Base-by-base conservation (phyloP, 2,797 vertebrate genomes). In the Harpagifer antarcticus region DNA sequence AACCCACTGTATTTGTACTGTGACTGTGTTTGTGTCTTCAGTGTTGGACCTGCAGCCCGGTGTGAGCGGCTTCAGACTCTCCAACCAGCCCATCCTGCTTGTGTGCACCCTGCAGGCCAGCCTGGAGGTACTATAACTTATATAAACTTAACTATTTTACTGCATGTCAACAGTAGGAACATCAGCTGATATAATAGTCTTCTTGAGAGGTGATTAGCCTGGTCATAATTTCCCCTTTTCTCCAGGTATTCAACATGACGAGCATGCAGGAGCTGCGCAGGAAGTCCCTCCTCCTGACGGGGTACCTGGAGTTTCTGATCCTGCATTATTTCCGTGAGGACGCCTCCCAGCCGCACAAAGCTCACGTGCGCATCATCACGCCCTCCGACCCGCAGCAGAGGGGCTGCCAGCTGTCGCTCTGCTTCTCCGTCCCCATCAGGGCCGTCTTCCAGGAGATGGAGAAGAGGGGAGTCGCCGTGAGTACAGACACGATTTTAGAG, bases 71-170 rank as follows among this genome's bases (percentile, higher is more conserved):
- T 99, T 96, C 91, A 94, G 97, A 66, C 91, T 99, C 61, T 98
- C 97, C 4, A 99, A 99, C 87, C 97, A 98, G 89, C 95, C 98
- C 16, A 89, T 99, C 84, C 91, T 99, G 73, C 88, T 99, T 78
- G 96, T 98, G 76, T 98, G 97, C 81, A 84, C 96, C 33, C 95
- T 99, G 76, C 96, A 99, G 40, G 98, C 98, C 83, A 97, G 97
- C 88, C 91, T 99, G 76, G 96, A 99, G 96, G 98, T 99, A 94
- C 49, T 72, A 58, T 64, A 45, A 10, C 3, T 44, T 59, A n/a
- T n/a, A n/a, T n/a, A 5, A 1, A 27, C 1, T 5, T 27, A 27
- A 27, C 27, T 27, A 5, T 27, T 27, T 27, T 0, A 3, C 52
- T 9, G 20, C 52, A 53, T 2, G 47, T 49, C 47, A 50, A 50